These are phyloP conservation scores for Synergus gifuensis DNA, from an alignment of 2,888 invertebrate species.

Conservation along the genomic window DNA sequence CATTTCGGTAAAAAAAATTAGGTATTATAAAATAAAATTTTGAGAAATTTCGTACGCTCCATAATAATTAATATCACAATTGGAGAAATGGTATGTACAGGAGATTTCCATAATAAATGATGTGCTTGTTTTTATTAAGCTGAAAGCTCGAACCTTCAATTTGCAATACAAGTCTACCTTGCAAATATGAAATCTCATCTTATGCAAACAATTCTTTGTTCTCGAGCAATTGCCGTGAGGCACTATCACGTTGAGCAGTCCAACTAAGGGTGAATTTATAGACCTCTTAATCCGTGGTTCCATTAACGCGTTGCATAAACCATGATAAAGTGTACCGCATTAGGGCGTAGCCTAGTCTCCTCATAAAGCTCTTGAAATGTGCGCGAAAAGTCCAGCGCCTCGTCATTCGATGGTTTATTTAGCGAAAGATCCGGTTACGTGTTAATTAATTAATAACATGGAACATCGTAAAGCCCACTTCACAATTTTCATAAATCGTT, in stretches of 20 bases:
- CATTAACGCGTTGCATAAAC: conserved; percentile 45
- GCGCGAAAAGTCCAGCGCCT: conserved; percentile 1
- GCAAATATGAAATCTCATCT: background rate
- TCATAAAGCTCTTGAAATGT: conserved; percentile 38
- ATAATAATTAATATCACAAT: conserved; percentile 2
- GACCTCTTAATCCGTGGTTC: conserved; percentile 44
- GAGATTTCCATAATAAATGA: background rate
- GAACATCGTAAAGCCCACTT: background rate
- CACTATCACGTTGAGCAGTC: conserved; percentile 20
- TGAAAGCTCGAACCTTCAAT: background rate
- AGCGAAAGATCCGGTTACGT: background rate
- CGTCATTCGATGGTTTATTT: conserved; percentile 15
- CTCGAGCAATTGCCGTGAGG: conserved; percentile 32
- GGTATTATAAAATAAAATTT: no score
- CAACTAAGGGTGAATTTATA: conserved; percentile 38
- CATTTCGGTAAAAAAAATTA: no score
- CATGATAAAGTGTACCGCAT: conserved; percentile 45
- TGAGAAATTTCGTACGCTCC: no score
- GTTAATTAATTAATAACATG: conserved; percentile 9
- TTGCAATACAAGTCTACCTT: background rate
- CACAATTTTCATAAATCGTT: background rate
- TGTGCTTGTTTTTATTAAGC: background rate
- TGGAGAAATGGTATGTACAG: background rate
- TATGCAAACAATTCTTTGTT: conserved; percentile 22
- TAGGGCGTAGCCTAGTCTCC: conserved; percentile 33